Evolutionary conservation across 2,797 vertebrate genomes (phyloP).

Genomic region (Spinibarbus caldwelli): DNA sequence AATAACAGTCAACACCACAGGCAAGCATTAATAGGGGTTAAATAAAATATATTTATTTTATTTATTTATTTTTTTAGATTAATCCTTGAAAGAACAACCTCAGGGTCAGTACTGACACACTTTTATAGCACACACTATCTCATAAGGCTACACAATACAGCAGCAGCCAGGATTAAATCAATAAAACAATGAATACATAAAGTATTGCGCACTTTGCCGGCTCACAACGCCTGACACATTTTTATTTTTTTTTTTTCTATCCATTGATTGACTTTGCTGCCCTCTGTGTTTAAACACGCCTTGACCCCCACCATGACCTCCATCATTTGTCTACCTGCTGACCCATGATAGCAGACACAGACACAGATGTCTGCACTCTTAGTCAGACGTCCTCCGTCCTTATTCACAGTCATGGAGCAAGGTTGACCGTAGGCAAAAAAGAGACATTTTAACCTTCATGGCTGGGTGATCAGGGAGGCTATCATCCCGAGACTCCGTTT

Average conservation of each 20-base stretch:
- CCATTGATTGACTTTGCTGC: constrained; percentile 13
- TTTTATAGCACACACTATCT: neutral
- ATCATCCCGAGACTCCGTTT: constrained; percentile 40
- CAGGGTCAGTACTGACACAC: neutral
- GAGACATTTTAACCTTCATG: constrained; percentile 56
- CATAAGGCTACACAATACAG: constrained; percentile 2
- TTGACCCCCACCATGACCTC: constrained; percentile 11
- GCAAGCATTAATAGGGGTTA: neutral
- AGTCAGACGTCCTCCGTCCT: constrained; percentile 5
- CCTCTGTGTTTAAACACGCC: neutral
- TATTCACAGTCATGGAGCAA: constrained; percentile 33
- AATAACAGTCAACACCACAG: neutral
- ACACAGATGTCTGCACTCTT: neutral
- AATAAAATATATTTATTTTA: neutral
- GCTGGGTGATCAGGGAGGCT: constrained; percentile 24
- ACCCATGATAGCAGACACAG: constrained; percentile 30
- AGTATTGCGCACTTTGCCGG: neutral
- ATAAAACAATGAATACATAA: constrained; percentile 13
- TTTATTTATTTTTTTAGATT: neutral
- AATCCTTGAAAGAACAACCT: neutral
- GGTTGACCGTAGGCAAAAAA: constrained; percentile 31
- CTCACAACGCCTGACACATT: neutral
- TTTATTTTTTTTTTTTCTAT: neutral
- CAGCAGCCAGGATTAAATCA: constrained; percentile 13
- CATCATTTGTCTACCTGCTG: constrained; percentile 33